phyloP scores from a whole-genome alignment of 2,113 vertebrate species.

The Mixornis gularis region DNA sequence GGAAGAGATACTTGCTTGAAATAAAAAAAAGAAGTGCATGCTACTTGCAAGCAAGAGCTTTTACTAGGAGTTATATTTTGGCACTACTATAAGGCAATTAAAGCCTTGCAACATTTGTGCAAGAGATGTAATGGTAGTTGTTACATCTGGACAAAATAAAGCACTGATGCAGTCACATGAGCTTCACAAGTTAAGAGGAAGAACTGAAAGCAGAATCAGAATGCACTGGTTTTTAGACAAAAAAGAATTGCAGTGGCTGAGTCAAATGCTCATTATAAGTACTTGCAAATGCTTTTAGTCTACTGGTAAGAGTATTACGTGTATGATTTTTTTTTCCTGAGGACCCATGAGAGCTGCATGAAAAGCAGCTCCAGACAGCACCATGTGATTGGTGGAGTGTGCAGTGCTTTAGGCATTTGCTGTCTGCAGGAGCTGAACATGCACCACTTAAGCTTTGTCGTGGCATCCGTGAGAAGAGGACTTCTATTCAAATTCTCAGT shows the following conservation, averaged over 20 bases:
- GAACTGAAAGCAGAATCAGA: background rate
- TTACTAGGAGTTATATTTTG: background rate
- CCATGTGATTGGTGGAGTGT: background rate
- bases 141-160: background rate
- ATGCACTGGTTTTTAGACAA: background rate
- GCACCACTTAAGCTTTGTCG: background rate
- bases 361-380: background rate
- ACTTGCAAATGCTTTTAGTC: conserved; percentile 7
- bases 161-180: background rate
- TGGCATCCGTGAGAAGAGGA: background rate
- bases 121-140: background rate
- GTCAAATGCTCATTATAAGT: background rate
- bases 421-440: background rate
- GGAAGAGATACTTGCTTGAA: background rate
- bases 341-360: background rate
- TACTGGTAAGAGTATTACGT: background rate
- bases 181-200: background rate
- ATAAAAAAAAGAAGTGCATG: background rate
- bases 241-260: background rate
- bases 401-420: background rate
- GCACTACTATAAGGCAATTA: background rate
- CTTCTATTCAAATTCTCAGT: background rate
- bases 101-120: background rate
- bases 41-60: background rate
- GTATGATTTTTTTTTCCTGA: background rate